Conservation (phyloP, 2,888 invertebrate genomes). For the Chouioia cunea region DNA sequence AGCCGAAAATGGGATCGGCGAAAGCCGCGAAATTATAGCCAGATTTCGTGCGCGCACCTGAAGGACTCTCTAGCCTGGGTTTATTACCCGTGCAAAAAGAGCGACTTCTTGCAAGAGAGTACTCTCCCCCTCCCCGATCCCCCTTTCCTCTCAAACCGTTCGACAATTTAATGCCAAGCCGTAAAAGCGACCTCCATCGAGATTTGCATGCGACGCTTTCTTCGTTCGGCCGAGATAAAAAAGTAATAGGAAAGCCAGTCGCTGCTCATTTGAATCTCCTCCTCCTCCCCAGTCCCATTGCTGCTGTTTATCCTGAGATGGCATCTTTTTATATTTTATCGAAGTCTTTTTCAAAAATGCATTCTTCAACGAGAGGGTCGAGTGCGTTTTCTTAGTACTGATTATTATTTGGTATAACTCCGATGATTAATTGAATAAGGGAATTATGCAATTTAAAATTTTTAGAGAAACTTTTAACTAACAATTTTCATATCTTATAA, state of each 20-base stretch:
- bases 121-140: too few species aligned
- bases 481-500: too few species aligned
- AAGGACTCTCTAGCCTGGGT: slow-evolving; percentile 14
- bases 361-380: too few species aligned
- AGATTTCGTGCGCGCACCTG: slow-evolving; percentile 35
- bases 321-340: neutral
- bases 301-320: slow-evolving; percentile 20
- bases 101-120: neutral
- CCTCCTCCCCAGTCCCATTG: neutral
- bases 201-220: slow-evolving; percentile 40
- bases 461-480: too few species aligned
- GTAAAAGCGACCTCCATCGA: slow-evolving; percentile 31
- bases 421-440: too few species aligned
- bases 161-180: slow-evolving; percentile 43
- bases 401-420: too few species aligned
- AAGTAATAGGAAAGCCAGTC: slow-evolving; percentile 10
- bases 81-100: slow-evolving; percentile 43
- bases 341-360: too few species aligned
- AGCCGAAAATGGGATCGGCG: slow-evolving; percentile 31
- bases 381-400: too few species aligned
- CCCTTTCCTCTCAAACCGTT: slow-evolving; percentile 29
- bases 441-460: too few species aligned
- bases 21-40: slow-evolving; percentile 46
- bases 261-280: slow-evolving; percentile 24
- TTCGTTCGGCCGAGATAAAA: slow-evolving; percentile 6